phyloP scores from a whole-genome alignment of 2,113 vertebrate genomes.

The Myocastor coypus region DNA sequence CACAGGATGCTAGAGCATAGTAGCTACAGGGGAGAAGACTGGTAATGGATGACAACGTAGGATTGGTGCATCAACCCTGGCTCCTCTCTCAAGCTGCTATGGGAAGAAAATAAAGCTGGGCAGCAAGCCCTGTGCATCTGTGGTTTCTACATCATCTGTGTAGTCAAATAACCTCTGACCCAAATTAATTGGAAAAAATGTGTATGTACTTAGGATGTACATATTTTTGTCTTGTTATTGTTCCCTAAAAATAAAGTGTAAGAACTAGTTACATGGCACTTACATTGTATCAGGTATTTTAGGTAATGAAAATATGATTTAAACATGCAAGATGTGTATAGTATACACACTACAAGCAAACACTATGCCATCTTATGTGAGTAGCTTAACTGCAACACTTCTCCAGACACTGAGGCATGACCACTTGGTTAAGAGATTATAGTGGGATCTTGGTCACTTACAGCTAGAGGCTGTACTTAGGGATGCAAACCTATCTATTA shows the following conservation, averaged over 20 bases:
- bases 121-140: neutral
- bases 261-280: neutral
- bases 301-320: neutral
- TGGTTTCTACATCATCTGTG: neutral
- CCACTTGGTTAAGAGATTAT: neutral
- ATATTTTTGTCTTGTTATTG: neutral
- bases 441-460: neutral
- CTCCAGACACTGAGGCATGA: neutral
- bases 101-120: neutral
- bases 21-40: neutral
- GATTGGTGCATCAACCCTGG: neutral
- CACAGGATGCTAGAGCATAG: neutral
- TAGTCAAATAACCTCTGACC: neutral
- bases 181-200: neutral
- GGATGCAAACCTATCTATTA: neutral
- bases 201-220: neutral
- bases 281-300: neutral
- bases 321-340: neutral
- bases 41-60: neutral
- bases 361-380: neutral
- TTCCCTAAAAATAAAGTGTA: neutral
- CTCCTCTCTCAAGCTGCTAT: neutral
- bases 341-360: neutral
- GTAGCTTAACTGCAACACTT: neutral
- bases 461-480: neutral